These are phyloP conservation scores for Ischnus inquisitorius DNA, from an alignment of 2,888 invertebrate species.

Conservation along the genomic window DNA sequence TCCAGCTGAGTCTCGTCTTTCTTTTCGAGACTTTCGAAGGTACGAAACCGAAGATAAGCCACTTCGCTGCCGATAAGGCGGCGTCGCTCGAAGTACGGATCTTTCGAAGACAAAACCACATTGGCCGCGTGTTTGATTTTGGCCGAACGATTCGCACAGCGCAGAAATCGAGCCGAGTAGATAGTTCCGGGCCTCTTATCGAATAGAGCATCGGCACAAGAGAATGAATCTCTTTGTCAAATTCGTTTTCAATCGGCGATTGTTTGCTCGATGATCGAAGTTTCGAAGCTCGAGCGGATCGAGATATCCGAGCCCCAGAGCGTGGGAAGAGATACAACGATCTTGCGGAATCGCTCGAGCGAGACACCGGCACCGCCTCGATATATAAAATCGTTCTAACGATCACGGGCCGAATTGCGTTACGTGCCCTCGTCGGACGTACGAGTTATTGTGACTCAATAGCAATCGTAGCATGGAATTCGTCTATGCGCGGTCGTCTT, in stretches of 20 bases:
- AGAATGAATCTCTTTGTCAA: conserved; percentile 33
- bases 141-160: not conserved
- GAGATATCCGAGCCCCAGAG: not conserved
- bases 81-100: not conserved
- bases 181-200: conserved; percentile 13
- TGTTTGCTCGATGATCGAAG: not conserved
- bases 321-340: conserved; percentile 38
- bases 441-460: conserved; percentile 19
- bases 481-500: conserved; percentile 10
- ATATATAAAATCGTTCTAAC: conserved; percentile 33
- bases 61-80: not conserved
- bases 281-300: conserved; percentile 11
- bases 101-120: not conserved
- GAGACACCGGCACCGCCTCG: conserved; percentile 16
- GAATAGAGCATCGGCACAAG: not conserved
- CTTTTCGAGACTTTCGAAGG: not conserved
- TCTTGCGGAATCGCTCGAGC: conserved; percentile 22
- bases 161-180: not conserved
- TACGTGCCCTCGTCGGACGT: not conserved
- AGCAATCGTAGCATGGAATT: not conserved
- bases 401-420: conserved; percentile 49
- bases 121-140: not conserved
- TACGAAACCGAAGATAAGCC: not conserved
- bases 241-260: not conserved
- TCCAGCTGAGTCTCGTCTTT: not conserved